These are phyloP conservation scores for Phoxinus phoxinus DNA, from an alignment of 2,113 vertebrate species.

Conservation along the genomic window DNA sequence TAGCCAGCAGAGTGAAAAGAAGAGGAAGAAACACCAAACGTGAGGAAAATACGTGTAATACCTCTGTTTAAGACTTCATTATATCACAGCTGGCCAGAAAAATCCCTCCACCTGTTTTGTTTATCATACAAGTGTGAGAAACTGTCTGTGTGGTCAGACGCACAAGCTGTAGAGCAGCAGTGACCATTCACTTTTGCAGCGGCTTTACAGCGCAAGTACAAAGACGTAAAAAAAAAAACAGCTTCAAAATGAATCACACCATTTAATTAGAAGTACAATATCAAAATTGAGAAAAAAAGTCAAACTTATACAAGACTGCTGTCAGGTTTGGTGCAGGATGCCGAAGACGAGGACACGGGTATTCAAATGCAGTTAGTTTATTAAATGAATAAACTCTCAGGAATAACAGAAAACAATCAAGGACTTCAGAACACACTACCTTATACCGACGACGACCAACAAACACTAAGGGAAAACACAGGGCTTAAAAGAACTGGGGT, in stretches of 20 bases:
- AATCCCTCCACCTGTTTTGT: background rate
- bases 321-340: too few species aligned
- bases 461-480: too few species aligned
- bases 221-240: background rate
- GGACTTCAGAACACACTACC: too few species aligned
- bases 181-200: background rate
- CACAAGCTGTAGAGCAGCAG: background rate
- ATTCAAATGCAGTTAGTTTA: too few species aligned
- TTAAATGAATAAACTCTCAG: too few species aligned
- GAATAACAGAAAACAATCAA: too few species aligned
- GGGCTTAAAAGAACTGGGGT: too few species aligned
- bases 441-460: too few species aligned
- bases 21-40: slow-evolving; percentile 1
- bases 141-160: slow-evolving; percentile 14
- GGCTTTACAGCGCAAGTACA: background rate
- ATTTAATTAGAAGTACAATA: background rate
- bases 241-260: background rate
- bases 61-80: slow-evolving; percentile 21
- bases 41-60: slow-evolving; percentile 19
- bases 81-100: background rate
- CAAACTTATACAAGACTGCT: too few species aligned
- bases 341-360: too few species aligned
- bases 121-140: slow-evolving; percentile 16
- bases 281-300: too few species aligned
- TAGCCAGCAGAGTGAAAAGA: slow-evolving; percentile 17